Evolutionary conservation across 2,113 vertebrate species (phyloP).

Genomic region (Coregonus clupeaformis): DNA sequence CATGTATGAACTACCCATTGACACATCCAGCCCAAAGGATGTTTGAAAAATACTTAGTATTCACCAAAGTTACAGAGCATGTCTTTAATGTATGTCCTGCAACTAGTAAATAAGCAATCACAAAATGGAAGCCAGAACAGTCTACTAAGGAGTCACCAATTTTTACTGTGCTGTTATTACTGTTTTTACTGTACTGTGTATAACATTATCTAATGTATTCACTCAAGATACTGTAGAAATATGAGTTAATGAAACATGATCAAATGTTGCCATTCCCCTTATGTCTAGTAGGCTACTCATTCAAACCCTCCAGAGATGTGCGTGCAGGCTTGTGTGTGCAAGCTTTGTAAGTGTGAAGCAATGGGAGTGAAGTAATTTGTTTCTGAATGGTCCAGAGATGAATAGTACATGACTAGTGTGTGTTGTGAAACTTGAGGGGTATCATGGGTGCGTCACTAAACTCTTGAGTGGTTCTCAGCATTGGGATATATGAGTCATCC

Average conservation of each 20-base stretch:
- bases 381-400: too few species aligned
- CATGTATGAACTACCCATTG: too few species aligned
- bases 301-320: too few species aligned
- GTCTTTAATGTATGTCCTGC: too few species aligned
- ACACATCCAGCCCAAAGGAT: too few species aligned
- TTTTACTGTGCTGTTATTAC: not conserved
- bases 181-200: not conserved
- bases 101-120: conserved; percentile 33
- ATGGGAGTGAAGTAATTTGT: too few species aligned
- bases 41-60: too few species aligned
- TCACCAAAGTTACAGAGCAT: too few species aligned
- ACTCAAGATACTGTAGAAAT: not conserved
- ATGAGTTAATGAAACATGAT: not conserved
- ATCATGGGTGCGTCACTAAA: conserved; percentile 35
- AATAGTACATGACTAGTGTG: conserved; percentile 23
- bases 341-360: too few species aligned
- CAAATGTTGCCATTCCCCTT: too few species aligned
- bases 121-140: not conserved
- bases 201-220: not conserved
- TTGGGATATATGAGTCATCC: not conserved
- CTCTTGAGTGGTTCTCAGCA: conserved; percentile 21
- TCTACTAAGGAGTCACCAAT: not conserved
- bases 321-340: too few species aligned
- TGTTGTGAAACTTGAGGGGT: conserved; percentile 31
- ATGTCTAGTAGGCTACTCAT: too few species aligned